phyloP scores from a whole-genome alignment of 2,113 vertebrate genomes.

The Mandrillus leucophaeus region DNA sequence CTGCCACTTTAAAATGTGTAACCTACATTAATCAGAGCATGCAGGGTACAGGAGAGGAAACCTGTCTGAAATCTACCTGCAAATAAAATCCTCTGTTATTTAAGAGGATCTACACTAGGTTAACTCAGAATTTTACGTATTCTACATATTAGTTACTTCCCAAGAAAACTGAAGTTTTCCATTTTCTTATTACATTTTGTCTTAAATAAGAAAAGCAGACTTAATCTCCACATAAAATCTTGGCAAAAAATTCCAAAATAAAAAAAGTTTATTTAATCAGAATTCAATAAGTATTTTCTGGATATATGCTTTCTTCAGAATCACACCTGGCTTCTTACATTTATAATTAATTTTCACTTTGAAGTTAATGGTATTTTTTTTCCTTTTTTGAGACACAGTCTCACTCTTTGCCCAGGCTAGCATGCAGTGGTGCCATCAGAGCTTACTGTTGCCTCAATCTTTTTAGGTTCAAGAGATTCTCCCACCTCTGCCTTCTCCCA shows the following conservation, averaged over 20 bases:
- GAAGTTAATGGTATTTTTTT: neutral
- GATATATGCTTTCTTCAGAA: neutral
- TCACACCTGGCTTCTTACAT: neutral
- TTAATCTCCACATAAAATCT: neutral
- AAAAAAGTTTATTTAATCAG: neutral
- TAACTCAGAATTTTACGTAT: constrained; percentile 1
- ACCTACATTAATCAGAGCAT: neutral
- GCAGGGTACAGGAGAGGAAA: neutral
- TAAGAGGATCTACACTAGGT: neutral
- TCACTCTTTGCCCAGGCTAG: too few relatives aligned
- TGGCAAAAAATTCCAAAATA: neutral
- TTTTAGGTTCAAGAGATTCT: too few relatives aligned
- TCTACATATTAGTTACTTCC: constrained; percentile 1
- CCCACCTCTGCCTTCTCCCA: too few relatives aligned
- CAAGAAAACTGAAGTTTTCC: neutral
- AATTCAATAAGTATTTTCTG: neutral
- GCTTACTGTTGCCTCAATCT: too few relatives aligned
- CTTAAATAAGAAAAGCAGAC: neutral
- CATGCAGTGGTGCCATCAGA: too few relatives aligned
- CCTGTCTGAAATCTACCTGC: neutral
- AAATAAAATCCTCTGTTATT: neutral
- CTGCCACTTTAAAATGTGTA: neutral
- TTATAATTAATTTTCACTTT: constrained; percentile 5
- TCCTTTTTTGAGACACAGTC: too few relatives aligned
- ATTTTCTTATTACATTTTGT: constrained; percentile 33